These are phyloP conservation scores for Ophion obscuratus DNA, from an alignment of 2,888 invertebrate species.

Conservation along the genomic window DNA sequence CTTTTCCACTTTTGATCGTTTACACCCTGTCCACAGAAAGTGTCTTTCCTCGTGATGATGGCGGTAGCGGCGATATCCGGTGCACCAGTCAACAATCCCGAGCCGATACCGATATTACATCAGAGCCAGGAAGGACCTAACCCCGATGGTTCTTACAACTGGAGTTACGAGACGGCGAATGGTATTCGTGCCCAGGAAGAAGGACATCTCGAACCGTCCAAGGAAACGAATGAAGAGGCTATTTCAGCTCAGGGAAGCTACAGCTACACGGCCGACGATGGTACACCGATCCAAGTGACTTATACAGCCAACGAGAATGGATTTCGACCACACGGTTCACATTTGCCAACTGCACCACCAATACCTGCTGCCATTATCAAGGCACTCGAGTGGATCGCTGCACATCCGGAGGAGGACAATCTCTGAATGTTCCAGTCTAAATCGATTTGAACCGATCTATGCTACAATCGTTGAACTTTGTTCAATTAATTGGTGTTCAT, in stretches of 20 bases:
- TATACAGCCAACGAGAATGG: constrained; percentile 81
- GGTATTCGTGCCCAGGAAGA: constrained; percentile 66
- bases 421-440: constrained; percentile 51
- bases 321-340: constrained; percentile 77
- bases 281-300: constrained; percentile 74
- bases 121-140: constrained; percentile 79
- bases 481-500: not conserved
- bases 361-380: constrained; percentile 78
- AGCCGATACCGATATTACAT: constrained; percentile 76
- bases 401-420: constrained; percentile 72
- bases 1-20: not conserved
- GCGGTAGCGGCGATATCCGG: constrained; percentile 59
- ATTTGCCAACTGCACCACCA: constrained; percentile 78
- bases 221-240: constrained; percentile 50
- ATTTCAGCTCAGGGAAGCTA: constrained; percentile 76
- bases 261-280: constrained; percentile 79
- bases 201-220: constrained; percentile 49
- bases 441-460: not conserved
- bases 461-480: not conserved
- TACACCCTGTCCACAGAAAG: constrained; percentile 28
- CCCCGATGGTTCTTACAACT: constrained; percentile 80
- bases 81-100: constrained; percentile 68
- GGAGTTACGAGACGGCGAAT: constrained; percentile 84
- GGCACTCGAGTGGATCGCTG: constrained; percentile 77
- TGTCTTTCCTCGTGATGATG: constrained; percentile 52